phyloP scores from a whole-genome alignment of 2,113 vertebrate genomes.

The Romanogobio albipinnatus region DNA sequence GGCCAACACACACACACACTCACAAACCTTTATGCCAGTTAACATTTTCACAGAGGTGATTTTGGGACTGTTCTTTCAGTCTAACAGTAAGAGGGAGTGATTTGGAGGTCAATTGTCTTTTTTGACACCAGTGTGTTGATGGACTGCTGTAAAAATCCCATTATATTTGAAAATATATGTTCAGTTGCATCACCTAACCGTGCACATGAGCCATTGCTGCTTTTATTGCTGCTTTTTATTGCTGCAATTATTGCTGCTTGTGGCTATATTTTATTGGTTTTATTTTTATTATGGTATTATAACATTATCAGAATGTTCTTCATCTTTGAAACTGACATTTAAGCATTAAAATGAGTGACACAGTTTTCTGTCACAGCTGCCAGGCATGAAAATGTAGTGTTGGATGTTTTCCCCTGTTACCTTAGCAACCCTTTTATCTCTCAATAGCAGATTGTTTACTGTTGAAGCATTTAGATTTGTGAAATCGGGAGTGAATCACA shows the following conservation, averaged over 20 bases:
- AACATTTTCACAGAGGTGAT: background rate
- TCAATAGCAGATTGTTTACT: conserved; percentile 59
- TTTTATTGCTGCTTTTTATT: background rate
- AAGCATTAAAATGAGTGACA: background rate
- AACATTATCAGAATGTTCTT: background rate
- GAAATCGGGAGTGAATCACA: conserved; percentile 27
- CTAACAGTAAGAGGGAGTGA: background rate
- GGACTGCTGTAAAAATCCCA: background rate
- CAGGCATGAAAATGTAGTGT: conserved; percentile 46
- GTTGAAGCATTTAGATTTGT: conserved; percentile 59
- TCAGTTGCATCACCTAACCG: background rate
- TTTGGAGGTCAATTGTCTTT: background rate
- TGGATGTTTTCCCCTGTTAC: conserved; percentile 60
- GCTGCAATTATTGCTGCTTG: background rate
- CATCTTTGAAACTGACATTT: background rate
- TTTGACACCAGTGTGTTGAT: background rate
- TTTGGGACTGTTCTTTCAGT: background rate
- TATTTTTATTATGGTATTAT: background rate
- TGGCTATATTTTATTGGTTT: background rate
- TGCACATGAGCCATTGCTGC: background rate
- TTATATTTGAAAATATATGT: background rate
- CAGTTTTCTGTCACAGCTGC: conserved; percentile 34
- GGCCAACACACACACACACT: too few relatives aligned
- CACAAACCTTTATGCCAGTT: too few relatives aligned
- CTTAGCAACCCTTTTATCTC: conserved; percentile 66